A percentile compares a stretch with the other conserved stretches of the same genome.
phyloP scores from a whole-genome alignment of 2,888 invertebrate species.

The Enoplolaimus lenunculus region DNA sequence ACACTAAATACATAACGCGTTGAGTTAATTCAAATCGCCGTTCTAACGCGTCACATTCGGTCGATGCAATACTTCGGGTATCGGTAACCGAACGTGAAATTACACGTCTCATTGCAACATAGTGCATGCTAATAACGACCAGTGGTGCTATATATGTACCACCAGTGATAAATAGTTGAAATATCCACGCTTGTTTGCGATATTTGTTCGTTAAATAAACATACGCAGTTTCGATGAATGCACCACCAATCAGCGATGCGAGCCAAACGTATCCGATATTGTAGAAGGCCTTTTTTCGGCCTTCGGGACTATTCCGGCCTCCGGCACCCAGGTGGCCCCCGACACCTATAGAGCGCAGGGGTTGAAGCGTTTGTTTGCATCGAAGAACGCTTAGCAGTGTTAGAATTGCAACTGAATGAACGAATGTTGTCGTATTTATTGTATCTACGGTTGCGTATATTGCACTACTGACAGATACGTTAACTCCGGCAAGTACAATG shows the following conservation, averaged over 20 bases:
- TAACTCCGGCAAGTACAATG: background rate
- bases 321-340: too few species aligned
- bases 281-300: background rate
- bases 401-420: conserved; percentile 2
- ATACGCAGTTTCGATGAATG: background rate
- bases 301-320: too few species aligned
- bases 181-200: background rate
- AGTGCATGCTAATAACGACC: background rate
- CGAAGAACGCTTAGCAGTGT: background rate
- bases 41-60: too few species aligned
- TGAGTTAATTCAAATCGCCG: background rate
- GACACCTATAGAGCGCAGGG: too few species aligned
- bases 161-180: background rate
- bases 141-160: background rate
- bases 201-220: background rate
- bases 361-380: background rate
- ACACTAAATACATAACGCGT: background rate
- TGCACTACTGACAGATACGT: background rate
- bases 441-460: background rate
- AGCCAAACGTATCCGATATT: background rate
- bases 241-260: background rate
- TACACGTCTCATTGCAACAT: background rate
- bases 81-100: background rate
- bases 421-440: conserved; percentile 2
- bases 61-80: background rate